A percentile compares a stretch with the other conserved stretches of the same genome.
These are phyloP conservation scores for Diadophis punctatus DNA, from an alignment of 2,113 vertebrate genomes.

Conservation along the genomic window DNA sequence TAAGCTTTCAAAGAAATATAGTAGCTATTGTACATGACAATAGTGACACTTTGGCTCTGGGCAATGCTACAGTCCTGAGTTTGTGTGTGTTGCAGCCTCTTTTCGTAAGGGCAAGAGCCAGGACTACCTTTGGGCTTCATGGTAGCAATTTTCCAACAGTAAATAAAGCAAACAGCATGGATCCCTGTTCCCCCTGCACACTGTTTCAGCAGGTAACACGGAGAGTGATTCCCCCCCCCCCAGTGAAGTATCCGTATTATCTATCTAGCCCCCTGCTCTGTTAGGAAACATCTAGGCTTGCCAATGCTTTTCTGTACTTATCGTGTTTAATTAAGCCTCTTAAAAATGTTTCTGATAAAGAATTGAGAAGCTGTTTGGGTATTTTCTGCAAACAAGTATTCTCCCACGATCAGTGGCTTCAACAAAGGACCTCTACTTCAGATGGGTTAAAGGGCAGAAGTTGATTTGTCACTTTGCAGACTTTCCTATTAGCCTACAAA, in stretches of 20 bases:
- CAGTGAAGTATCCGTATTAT: not conserved
- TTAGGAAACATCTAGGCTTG: not conserved
- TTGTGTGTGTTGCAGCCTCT: not conserved
- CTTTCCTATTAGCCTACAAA: not conserved
- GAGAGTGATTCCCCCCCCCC: not conserved
- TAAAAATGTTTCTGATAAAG: conserved; percentile 3
- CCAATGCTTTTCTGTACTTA: not conserved
- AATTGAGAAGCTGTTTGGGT: not conserved
- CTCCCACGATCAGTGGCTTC: not conserved
- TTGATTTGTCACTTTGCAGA: not conserved
- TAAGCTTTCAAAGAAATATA: not conserved
- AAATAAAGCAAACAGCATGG: not conserved
- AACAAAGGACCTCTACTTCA: not conserved
- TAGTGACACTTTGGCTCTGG: not conserved
- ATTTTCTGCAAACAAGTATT: not conserved
- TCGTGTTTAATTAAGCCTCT: conserved; percentile 4
- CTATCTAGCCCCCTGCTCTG: not conserved
- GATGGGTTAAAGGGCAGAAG: not conserved
- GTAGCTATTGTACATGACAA: not conserved
- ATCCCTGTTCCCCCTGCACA: not conserved
- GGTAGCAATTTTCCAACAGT: not conserved
- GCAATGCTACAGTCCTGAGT: not conserved
- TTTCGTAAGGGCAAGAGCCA: not conserved
- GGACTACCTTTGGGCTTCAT: not conserved
- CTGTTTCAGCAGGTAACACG: not conserved